Base-by-base conservation (phyloP, 2,113 vertebrate species). In the Microtus oregoni region DNA sequence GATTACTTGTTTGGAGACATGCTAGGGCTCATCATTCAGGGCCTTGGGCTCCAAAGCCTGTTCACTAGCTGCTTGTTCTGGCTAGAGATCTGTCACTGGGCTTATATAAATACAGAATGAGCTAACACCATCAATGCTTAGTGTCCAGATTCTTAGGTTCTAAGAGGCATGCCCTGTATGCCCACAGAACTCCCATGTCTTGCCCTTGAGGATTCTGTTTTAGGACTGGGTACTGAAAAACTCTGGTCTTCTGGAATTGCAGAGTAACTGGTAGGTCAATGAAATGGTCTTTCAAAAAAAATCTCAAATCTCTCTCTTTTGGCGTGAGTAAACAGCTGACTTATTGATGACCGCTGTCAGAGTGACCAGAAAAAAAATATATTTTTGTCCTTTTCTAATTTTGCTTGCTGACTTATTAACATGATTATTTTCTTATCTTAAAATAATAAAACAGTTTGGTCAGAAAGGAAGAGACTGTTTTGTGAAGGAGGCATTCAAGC, bases 161-260 rank as follows among this genome's bases (percentile, higher is more conserved):
- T 67, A 26, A 41, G 89, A 86, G 3, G 41, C 35, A 24, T 20
- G n/a, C 41, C 35, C 7, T 52, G 47, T 94, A 20, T 85, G 76
- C 50, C 63, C 47, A 32, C 8, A 47, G 90, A 50, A 55, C 19
- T 67, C 28, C 11, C 28, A 30, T 67, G 12, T 67, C 26, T 67
- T n/a, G 12, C 7, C 19, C 1, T 22, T 81, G 76, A 17, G 35
- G 30, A 55, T 11, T 11, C 30, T 35, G 14, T 61, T 50, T 41
- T 78, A 30, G 14, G 41, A 26, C 72, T 5, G n/a, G 5, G 19
- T 22, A 26, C 3, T 41, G 35, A 67, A 90, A 85, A 41, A 67
- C 44, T 91, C 65, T 93, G 10, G 22, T 81, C 65, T 88, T 97
- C 83, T 76, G 50, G n/a, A 90, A 90, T 50, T 95, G 50, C 76